Evolutionary conservation across 2,888 invertebrate species (phyloP).

Genomic region (Chaitophorus viminalis): DNA sequence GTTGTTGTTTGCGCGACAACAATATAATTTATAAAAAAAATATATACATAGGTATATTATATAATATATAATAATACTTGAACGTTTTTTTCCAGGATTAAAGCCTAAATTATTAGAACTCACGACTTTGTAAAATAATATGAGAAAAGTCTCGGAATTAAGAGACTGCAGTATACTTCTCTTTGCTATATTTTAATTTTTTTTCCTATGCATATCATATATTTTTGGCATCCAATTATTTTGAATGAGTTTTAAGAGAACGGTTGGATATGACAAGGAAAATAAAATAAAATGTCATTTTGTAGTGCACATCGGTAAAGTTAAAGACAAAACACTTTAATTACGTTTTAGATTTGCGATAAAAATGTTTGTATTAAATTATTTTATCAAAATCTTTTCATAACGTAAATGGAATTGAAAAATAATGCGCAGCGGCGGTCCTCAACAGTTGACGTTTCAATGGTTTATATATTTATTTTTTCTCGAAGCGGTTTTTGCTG

Average conservation of each 20-base stretch:
- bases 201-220: not conserved
- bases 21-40: slow-evolving; percentile 19
- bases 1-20: not conserved
- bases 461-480: not conserved
- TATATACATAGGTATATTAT: not conserved
- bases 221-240: slow-evolving; percentile 32
- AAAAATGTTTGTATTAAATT: not conserved
- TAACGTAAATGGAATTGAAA: not conserved
- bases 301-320: not conserved
- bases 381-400: not conserved
- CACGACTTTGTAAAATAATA: slow-evolving; percentile 10
- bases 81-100: slow-evolving; percentile 12
- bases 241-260: slow-evolving; percentile 24
- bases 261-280: slow-evolving; percentile 7
- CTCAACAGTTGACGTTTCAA: not conserved
- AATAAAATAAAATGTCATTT: not conserved
- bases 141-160: not conserved
- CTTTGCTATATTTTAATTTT: not conserved
- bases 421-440: not conserved
- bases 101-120: slow-evolving; percentile 28
- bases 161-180: not conserved
- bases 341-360: not conserved
- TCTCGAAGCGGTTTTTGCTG: too few relatives aligned
- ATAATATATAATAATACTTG: slow-evolving; percentile 10
- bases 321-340: slow-evolving; percentile 22